Evolutionary conservation across 2,888 invertebrate species (phyloP), one percentile per base, ranked within the genome.

Genomic region (Anthophora plumipes): DNA sequence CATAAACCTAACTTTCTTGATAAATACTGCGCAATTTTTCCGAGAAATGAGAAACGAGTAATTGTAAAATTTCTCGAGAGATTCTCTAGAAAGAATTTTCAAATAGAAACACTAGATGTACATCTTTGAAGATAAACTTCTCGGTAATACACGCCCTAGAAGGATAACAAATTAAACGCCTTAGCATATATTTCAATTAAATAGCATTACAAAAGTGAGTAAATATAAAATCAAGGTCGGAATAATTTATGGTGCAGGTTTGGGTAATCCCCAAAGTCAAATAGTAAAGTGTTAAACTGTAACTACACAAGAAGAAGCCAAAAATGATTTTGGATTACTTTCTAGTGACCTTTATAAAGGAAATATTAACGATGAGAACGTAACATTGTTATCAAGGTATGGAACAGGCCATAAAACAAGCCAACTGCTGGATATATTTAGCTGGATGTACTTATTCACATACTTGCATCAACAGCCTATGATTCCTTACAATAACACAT

Each of bases 231-330:
- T 86, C 3, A 87, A 87, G 82, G 96, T 99, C 91, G 99, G 99
- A 64, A 98, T 99, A 70, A 99, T 99, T 92, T 99, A 99, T n/a
- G 99, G 99, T 0, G 97, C 99, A 14, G 99, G 99, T 0, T 94
- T 99, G 72, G 98, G 98, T 91, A 96, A 99, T 93, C 97, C 98
- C 0, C 94, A 95, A 25, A 86, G 89, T 60, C 94, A 95, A 76
- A 95, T 99, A 70, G 94, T 99, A 64, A 95, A 96, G 91, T 95
- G 96, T 87, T 95, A 96, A 9, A 93, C 93, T 1, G 96, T 97
- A 91, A 95, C 85, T 46, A 82, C 73, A 63, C 77, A 80, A 0
- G 89, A 90, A 61, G 75, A 86, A 52, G 88, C 88, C 1, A 74
- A 77, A 85, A 92, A 90, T 77, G 92, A 91, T 0, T 99, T 95